Conservation (phyloP, 2,113 vertebrate species). For the Oostethus manadensis region DNA sequence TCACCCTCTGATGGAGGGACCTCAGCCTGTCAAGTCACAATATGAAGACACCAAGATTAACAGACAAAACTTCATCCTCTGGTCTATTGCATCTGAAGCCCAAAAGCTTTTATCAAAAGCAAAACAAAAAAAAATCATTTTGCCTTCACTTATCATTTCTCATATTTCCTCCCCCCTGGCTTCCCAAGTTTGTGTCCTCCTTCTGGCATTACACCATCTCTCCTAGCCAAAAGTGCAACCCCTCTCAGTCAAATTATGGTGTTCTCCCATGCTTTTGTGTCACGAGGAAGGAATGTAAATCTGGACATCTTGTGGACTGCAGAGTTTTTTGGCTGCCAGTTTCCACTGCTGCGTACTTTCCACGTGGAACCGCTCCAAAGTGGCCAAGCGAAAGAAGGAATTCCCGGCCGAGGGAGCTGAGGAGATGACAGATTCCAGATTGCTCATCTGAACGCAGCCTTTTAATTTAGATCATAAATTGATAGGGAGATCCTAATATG, state of each 20-base stretch:
- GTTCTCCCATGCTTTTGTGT: constrained; percentile 83
- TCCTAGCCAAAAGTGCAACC: constrained; percentile 37
- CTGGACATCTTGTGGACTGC: constrained; percentile 81
- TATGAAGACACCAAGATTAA: constrained; percentile 27
- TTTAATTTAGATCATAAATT: constrained; percentile 31
- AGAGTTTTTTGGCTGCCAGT: constrained; percentile 86
- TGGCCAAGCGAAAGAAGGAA: constrained; percentile 78
- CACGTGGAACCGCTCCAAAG: constrained; percentile 88
- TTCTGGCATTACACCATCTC: constrained; percentile 5
- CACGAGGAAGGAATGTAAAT: constrained; percentile 96
- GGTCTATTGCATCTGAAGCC: constrained; percentile 34
- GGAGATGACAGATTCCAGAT: constrained; percentile 87
- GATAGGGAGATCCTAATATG: constrained; percentile 23
- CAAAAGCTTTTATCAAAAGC: constrained; percentile 19
- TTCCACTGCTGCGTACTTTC: constrained; percentile 92
- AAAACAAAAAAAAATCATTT: background rate
- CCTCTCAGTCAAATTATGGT: constrained; percentile 82
- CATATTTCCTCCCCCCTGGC: background rate
- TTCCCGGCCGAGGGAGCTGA: constrained; percentile 81
- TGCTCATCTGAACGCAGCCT: constrained; percentile 57
- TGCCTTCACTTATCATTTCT: background rate
- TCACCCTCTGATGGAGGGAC: constrained; percentile 15
- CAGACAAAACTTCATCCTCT: constrained; percentile 17
- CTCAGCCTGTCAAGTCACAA: constrained; percentile 15
- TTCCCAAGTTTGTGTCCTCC: background rate